Percentiles rank a stretch among this genome's conserved stretches.
These are phyloP conservation scores for Rhabdophis nuchalis DNA, from an alignment of 2,797 vertebrate genomes.

Conservation along the genomic window DNA sequence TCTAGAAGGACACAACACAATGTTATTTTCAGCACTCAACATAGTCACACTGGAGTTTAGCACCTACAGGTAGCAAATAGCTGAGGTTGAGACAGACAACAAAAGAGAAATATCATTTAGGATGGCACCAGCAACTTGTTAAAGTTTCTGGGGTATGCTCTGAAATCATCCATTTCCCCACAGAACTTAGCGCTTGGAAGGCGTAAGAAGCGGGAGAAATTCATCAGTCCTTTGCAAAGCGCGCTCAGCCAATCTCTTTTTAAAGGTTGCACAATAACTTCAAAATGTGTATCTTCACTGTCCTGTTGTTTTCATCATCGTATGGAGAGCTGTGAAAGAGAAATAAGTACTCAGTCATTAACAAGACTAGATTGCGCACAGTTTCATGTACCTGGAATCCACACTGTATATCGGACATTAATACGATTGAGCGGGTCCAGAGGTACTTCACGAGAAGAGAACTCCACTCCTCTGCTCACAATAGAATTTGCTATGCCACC, in stretches of 20 bases:
- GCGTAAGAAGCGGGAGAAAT: slow-evolving; percentile 23
- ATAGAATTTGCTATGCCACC: too few relatives aligned
- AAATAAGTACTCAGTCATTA: slow-evolving; percentile 43
- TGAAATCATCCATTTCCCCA: slow-evolving; percentile 17
- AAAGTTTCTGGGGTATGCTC: slow-evolving; percentile 19
- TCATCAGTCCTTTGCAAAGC: slow-evolving; percentile 14
- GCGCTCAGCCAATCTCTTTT: slow-evolving; percentile 14
- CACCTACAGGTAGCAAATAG: not conserved
- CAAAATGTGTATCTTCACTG: slow-evolving; percentile 48
- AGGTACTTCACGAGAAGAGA: too few relatives aligned
- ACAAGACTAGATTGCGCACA: slow-evolving; percentile 23
- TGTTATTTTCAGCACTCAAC: not conserved
- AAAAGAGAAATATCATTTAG: accelerated
- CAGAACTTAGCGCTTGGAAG: slow-evolving; percentile 25
- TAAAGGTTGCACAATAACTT: slow-evolving; percentile 10
- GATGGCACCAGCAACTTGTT: slow-evolving; percentile 27
- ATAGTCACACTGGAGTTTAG: slow-evolving; percentile 1
- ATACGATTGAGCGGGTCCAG: too few relatives aligned
- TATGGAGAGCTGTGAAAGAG: slow-evolving; percentile 65
- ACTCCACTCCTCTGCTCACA: too few relatives aligned
- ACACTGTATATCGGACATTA: too few relatives aligned
- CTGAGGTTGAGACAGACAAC: not conserved
- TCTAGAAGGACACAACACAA: not conserved
- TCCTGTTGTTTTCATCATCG: slow-evolving; percentile 56
- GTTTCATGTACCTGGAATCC: not conserved